Evolutionary conservation across 2,113 vertebrate species (phyloP).

Genomic region (Hyaena hyaena): DNA sequence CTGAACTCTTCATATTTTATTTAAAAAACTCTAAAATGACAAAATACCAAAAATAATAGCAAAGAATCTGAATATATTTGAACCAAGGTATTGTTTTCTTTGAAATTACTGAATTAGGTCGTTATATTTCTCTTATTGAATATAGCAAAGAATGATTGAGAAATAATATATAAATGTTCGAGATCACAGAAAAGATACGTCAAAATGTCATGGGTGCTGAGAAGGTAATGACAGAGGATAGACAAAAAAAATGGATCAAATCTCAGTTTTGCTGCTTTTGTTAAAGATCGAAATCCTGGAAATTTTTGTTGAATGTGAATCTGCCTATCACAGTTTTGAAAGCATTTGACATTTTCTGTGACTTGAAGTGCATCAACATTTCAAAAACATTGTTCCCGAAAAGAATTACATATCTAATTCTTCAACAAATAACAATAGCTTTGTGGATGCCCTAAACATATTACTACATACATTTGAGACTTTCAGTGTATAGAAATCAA

Average conservation of each 20-base stretch:
- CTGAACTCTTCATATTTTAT: constrained; percentile 52
- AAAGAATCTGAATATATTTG: constrained; percentile 73
- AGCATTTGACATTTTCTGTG: constrained; percentile 84
- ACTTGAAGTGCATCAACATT: constrained; percentile 66
- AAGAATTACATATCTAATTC: constrained; percentile 83
- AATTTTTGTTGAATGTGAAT: constrained; percentile 79
- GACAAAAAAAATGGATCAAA: constrained; percentile 79
- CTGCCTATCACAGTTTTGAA: constrained; percentile 81
- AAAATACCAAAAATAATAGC: constrained; percentile 77
- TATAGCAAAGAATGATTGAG: constrained; percentile 85
- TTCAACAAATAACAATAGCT: constrained; percentile 61
- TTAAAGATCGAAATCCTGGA: constrained; percentile 82
- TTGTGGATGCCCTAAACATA: constrained; percentile 63
- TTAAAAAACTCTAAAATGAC: constrained; percentile 70
- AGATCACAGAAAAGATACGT: constrained; percentile 85
- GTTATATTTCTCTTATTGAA: constrained; percentile 84
- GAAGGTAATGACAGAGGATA: constrained; percentile 83
- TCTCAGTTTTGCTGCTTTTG: constrained; percentile 78
- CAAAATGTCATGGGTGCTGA: constrained; percentile 86
- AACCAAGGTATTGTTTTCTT: constrained; percentile 83
- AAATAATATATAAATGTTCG: constrained; percentile 85
- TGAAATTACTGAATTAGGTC: constrained; percentile 81
- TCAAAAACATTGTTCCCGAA: constrained; percentile 78
- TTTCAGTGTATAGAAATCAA: constrained; percentile 70
- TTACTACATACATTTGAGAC: constrained; percentile 58